A percentile compares a stretch with the other conserved stretches of the same genome.
phyloP scores from a whole-genome alignment of 2,888 invertebrate genomes.

The Melanostoma mellinum region DNA sequence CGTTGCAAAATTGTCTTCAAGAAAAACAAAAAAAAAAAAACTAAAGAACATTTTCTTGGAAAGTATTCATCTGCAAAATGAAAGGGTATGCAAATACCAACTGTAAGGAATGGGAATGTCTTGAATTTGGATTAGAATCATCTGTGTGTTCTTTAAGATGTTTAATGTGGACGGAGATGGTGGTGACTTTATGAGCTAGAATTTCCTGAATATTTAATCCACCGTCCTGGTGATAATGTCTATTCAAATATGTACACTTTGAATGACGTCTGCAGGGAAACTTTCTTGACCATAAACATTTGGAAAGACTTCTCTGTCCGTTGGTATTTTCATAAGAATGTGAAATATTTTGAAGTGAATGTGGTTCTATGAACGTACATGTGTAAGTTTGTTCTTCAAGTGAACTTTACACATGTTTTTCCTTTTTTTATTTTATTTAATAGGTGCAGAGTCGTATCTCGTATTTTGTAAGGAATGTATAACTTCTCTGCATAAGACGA shows the following conservation, averaged over 20 bases:
- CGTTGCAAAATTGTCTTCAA: constrained; percentile 15
- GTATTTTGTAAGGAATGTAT: too few relatives aligned
- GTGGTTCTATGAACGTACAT: constrained; percentile 1
- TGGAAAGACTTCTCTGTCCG: constrained; percentile 42
- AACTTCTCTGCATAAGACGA: too few relatives aligned
- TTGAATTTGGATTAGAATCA: constrained; percentile 51
- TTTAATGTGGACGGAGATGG: background rate
- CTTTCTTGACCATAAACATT: constrained; percentile 64
- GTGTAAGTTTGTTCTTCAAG: constrained; percentile 28
- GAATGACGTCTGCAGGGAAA: constrained; percentile 52
- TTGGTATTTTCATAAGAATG: constrained; percentile 38
- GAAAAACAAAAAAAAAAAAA: constrained; percentile 20
- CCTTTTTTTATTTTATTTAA: too few relatives aligned
- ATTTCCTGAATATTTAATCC: constrained; percentile 27
- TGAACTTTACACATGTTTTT: constrained; percentile 37
- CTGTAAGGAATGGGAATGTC: constrained; percentile 20
- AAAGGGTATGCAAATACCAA: constrained; percentile 15
- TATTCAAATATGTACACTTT: background rate
- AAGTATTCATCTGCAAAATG: constrained; percentile 47
- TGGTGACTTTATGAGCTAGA: constrained; percentile 23
- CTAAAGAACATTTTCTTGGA: constrained; percentile 28
- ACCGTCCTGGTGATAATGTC: constrained; percentile 23
- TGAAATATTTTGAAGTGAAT: constrained; percentile 32
- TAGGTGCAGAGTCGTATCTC: too few relatives aligned
- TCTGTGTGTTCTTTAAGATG: constrained; percentile 4